phyloP scores from a whole-genome alignment of 2,797 vertebrate genomes.

The Spea hammondii region DNA sequence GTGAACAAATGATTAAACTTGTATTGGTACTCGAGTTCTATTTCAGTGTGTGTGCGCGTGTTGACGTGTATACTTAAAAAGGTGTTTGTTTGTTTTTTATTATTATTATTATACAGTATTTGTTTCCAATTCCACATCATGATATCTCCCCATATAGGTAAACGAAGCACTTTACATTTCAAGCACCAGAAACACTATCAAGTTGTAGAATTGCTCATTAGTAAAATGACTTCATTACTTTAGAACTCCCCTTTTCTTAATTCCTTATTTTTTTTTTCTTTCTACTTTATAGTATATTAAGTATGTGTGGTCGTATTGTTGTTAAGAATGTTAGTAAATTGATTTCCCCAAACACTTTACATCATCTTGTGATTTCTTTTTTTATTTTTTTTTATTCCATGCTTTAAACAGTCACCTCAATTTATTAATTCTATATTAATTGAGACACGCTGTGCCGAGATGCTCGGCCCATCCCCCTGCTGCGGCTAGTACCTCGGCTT shows the following conservation, averaged over 20 bases:
- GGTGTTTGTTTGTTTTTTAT: slow-evolving; percentile 42
- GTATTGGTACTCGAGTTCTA: slow-evolving; percentile 26
- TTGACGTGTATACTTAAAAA: background rate
- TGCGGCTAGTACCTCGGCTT: too few relatives aligned
- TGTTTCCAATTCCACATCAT: background rate
- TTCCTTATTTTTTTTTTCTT: slow-evolving; percentile 4
- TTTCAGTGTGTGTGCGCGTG: too few relatives aligned
- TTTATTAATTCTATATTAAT: too few relatives aligned
- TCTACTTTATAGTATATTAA: background rate
- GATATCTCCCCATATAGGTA: slow-evolving; percentile 25
- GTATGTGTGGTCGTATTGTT: too few relatives aligned
- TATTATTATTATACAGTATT: slow-evolving; percentile 23
- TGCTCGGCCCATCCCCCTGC: too few relatives aligned
- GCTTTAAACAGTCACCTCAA: too few relatives aligned
- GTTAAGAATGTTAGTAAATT: slow-evolving; percentile 33
- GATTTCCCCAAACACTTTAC: slow-evolving; percentile 18
- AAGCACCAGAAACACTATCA: slow-evolving; percentile 13
- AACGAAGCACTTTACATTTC: slow-evolving; percentile 43
- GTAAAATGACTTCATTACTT: slow-evolving; percentile 10
- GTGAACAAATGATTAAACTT: slow-evolving; percentile 43
- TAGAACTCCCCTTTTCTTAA: slow-evolving; percentile 13
- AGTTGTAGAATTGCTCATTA: background rate
- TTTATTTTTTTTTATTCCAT: background rate
- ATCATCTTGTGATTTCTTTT: slow-evolving; percentile 18
- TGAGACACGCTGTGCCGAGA: too few relatives aligned